Conservation (phyloP, 2,113 vertebrate genomes). For the Toxotes chatareus region DNA sequence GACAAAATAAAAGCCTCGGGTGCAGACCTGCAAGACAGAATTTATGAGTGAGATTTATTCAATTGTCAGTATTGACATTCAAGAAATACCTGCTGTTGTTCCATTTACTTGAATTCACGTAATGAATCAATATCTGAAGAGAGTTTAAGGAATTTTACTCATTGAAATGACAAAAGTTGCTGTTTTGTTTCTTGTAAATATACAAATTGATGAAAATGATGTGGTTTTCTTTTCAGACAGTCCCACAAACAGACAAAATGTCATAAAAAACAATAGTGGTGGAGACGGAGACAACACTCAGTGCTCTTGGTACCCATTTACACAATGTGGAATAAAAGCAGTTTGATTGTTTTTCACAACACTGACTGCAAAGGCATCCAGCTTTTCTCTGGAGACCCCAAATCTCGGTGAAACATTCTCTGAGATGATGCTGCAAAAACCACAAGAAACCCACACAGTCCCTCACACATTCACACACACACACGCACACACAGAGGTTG, state of each 20-base stretch:
- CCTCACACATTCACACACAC: slow-evolving; percentile 23
- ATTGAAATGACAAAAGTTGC: background rate
- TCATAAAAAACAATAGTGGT: background rate
- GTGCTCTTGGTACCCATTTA: background rate
- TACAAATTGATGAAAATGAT: background rate
- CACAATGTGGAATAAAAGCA: background rate
- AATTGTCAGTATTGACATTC: background rate
- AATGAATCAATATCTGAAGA: no score
- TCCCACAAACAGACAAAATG: background rate
- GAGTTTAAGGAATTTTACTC: background rate
- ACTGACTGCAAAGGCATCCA: slow-evolving; percentile 90
- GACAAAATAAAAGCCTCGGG: background rate
- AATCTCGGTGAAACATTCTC: slow-evolving; percentile 93
- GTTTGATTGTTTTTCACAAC: slow-evolving; percentile 85
- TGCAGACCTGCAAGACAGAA: background rate
- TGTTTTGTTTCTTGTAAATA: background rate
- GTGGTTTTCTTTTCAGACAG: background rate
- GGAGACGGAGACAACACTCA: background rate
- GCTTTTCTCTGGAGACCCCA: slow-evolving; percentile 89
- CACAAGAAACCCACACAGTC: background rate
- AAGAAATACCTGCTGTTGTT: no score
- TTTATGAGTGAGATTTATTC: background rate
- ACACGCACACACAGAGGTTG: slow-evolving; percentile 14
- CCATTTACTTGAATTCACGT: no score
- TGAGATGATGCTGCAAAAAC: slow-evolving; percentile 89